These are phyloP conservation scores for Leptinotarsa texana DNA, from an alignment of 1,140 invertebrate genomes.

Conservation along the genomic window DNA sequence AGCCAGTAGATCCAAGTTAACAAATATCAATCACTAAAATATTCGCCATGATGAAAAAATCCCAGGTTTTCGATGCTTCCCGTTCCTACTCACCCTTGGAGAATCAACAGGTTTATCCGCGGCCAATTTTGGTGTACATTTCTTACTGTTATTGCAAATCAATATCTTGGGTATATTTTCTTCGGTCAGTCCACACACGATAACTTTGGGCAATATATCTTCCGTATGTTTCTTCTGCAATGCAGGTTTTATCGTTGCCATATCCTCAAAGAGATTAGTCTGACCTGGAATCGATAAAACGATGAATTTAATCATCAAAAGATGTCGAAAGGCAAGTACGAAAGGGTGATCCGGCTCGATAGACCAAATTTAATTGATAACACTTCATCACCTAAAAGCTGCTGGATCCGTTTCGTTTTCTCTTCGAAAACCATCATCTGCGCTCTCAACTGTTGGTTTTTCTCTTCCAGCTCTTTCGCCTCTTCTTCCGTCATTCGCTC, in stretches of 20 bases:
- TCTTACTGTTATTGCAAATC: slow-evolving; percentile 45
- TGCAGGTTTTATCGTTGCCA: slow-evolving; percentile 31
- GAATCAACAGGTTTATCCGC: background rate
- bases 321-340: background rate
- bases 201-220: slow-evolving; percentile 51
- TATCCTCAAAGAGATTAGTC: slow-evolving; percentile 46
- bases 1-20: background rate
- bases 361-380: no score
- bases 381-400: slow-evolving; percentile 33
- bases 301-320: no score
- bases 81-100: background rate
- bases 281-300: slow-evolving; percentile 17
- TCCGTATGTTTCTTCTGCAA: slow-evolving; percentile 40
- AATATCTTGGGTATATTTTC: slow-evolving; percentile 52
- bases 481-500: slow-evolving; percentile 44
- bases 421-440: slow-evolving; percentile 52
- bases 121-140: background rate
- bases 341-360: no score
- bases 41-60: no score
- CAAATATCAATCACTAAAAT: no score
- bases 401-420: slow-evolving; percentile 52
- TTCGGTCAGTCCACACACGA: slow-evolving; percentile 51
- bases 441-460: slow-evolving; percentile 47
- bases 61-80: no score
- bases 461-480: slow-evolving; percentile 50